These are phyloP conservation scores for Patiria pectinifera DNA, from an alignment of 53 echinoderm and acorn worm species.

Conservation along the genomic window DNA sequence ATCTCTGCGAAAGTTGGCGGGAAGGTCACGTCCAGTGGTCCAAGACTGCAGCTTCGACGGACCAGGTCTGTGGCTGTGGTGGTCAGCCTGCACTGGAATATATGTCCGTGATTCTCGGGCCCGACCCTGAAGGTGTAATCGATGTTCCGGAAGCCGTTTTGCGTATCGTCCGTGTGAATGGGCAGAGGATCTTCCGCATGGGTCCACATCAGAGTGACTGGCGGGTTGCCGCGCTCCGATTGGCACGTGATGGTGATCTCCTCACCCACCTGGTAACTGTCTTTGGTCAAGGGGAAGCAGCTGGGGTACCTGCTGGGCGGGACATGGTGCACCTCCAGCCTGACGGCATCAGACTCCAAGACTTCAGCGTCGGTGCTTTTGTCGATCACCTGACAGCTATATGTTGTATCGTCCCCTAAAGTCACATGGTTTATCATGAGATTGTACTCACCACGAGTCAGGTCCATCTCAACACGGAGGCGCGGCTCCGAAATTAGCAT, in stretches of 20 bases:
- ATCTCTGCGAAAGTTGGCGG: constrained; percentile 67
- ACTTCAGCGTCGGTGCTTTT: not conserved
- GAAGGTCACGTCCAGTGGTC: constrained; percentile 70
- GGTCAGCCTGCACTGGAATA: constrained; percentile 82
- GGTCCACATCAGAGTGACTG: constrained; percentile 82
- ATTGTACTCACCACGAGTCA: constrained; percentile 74
- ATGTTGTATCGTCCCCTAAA: constrained; percentile 73
- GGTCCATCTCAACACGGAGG: constrained; percentile 65
- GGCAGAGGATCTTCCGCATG: constrained; percentile 50
- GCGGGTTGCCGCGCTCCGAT: constrained; percentile 89
- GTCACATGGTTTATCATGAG: constrained; percentile 74
- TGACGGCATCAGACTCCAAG: constrained; percentile 60
- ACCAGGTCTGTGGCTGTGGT: constrained; percentile 69
- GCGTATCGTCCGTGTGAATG: constrained; percentile 45
- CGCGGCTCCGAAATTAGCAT: constrained; percentile 43
- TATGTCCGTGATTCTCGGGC: constrained; percentile 68
- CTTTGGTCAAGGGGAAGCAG: constrained; percentile 72
- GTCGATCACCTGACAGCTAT: constrained; percentile 71
- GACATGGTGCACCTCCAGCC: constrained; percentile 85
- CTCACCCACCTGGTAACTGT: constrained; percentile 74
- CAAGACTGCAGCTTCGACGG: constrained; percentile 73
- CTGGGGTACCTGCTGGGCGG: constrained; percentile 75
- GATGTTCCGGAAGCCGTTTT: constrained; percentile 69
- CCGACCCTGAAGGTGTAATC: constrained; percentile 70
- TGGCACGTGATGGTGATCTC: constrained; percentile 73